Evolutionary conservation across 2,113 vertebrate genomes (phyloP), one percentile per base, ranked within the genome.

Genomic region (Colius striatus): DNA sequence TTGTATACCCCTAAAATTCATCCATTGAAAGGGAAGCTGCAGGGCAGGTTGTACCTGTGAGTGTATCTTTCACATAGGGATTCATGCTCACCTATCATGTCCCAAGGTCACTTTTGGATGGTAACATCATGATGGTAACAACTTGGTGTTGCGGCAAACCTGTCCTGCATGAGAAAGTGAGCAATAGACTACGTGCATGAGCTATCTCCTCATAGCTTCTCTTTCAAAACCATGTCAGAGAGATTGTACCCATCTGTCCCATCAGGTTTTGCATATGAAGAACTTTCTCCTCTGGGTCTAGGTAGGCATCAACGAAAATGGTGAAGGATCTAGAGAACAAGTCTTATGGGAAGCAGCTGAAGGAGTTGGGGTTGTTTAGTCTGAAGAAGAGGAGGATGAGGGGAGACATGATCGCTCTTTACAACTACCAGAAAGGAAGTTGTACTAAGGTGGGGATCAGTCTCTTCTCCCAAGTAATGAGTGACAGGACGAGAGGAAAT

Each of bases 1-100:
- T 23, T 8, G 4, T 1, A 19, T 23, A 36, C 3, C 0, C 11
- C 27, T 16, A 11, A 57, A 74, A 36, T 1, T 5, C 22, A 8
- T 4, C 20, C 19, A 2, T 6, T 15, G 16, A 62, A 17, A 45
- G 54, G 38, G 41, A 84, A 45, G 38, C 30, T 57, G 57, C 30
- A 41, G 81, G 74, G 25, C 27, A 36, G 19, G 43, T 19, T 58
- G 53, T 22, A 34, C 16, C 48, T 75, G 15, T 8, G 38, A 27
- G 34, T 30, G 22, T 41, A 23, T 16, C 9, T 18, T 50, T 62
- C 10, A 30, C 8, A 3, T 22, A 36, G 26, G 19, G 26, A 54
- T 74, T 22, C 43, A 29, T n/a, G 38, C 11, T 47, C 27, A 9
- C 18, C 43, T 13, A 3, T 6, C 25, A 9, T 18, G 10, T 80